Conservation (phyloP, 2,888 invertebrate genomes). For the Slavum lentiscoides region DNA sequence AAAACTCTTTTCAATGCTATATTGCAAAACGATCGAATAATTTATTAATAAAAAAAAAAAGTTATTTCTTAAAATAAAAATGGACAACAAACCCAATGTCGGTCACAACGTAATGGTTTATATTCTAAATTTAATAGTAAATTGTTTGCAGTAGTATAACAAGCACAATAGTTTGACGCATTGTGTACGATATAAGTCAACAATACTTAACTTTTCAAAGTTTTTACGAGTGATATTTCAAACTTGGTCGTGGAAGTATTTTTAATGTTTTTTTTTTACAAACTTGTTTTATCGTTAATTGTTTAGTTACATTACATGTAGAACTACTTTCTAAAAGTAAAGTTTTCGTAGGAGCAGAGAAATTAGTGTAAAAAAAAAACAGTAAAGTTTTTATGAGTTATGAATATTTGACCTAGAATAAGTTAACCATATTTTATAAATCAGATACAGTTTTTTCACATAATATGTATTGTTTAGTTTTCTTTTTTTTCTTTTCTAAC, state of each 20-base stretch:
- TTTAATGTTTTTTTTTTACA: slow-evolving; percentile 17
- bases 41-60: too few relatives aligned
- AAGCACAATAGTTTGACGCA: neutral
- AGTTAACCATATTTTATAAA: slow-evolving; percentile 26
- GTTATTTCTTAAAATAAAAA: too few relatives aligned
- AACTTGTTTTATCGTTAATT: slow-evolving; percentile 18
- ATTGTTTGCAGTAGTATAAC: neutral
- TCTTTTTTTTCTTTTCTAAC: slow-evolving; percentile 6
- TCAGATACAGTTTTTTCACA: slow-evolving; percentile 26
- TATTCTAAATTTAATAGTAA: neutral
- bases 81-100: neutral
- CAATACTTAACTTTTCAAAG: neutral
- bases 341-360: slow-evolving; percentile 26
- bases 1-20: too few relatives aligned
- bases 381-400: slow-evolving; percentile 32
- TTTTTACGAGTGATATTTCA: slow-evolving; percentile 17
- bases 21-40: too few relatives aligned
- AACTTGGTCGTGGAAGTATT: neutral
- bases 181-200: neutral
- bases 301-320: slow-evolving; percentile 18
- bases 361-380: slow-evolving; percentile 31
- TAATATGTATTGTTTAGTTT: neutral
- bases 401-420: slow-evolving; percentile 10
- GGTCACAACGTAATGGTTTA: neutral
- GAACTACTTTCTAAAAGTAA: slow-evolving; percentile 8